Evolutionary conservation across 2,888 invertebrate species (phyloP), one percentile per base, ranked within the genome.

Genomic region (Syrphus vitripennis): DNA sequence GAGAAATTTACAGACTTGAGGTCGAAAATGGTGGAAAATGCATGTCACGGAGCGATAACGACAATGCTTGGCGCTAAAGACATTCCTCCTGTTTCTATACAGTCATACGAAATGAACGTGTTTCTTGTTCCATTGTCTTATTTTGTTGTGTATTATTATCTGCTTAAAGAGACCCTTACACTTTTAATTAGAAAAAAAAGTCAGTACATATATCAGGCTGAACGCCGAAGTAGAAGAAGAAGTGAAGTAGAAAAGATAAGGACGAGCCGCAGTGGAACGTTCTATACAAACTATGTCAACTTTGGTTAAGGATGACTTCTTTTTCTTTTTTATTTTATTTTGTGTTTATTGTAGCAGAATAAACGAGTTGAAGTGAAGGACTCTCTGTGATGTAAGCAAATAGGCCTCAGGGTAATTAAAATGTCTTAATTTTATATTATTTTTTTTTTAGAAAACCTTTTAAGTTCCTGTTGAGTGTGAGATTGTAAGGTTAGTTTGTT

Each of bases 31-130:
- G 74, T 61, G 37, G 71, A 59, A 74, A 71, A 79, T 71, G 75
- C 80, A 76, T 84, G 81, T 72, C 81, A 84, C 72, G 69, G 55
- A 77, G 71, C 69, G 76, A 84, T 80, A 84, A 81, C 76, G 67
- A 79, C n/a, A n/a, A n/a, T 42, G 12, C 26, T 42, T 57, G n/a
- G n/a, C n/a, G 69, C 69, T 63, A 24, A 65, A 26, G 50, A 78
- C 74, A 57, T 78, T 55, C 16, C 29, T 26, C 12, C 21, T 45
- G 3, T 45, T 19, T n/a, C 10, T 2, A 2, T 26, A 19, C 4
- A 50, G 42, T 16, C 14, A 1, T 7, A 19, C 2, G n/a, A n/a
- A n/a, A n/a, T 21, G 14, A 31, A 48, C 40, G 31, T 67, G 24
- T 67, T 50, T 45, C 26, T 7, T 65, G 2, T 65, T 67, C 5